Base-by-base conservation (phyloP, 1,140 invertebrate species). In the Oscheius sp. region DNA sequence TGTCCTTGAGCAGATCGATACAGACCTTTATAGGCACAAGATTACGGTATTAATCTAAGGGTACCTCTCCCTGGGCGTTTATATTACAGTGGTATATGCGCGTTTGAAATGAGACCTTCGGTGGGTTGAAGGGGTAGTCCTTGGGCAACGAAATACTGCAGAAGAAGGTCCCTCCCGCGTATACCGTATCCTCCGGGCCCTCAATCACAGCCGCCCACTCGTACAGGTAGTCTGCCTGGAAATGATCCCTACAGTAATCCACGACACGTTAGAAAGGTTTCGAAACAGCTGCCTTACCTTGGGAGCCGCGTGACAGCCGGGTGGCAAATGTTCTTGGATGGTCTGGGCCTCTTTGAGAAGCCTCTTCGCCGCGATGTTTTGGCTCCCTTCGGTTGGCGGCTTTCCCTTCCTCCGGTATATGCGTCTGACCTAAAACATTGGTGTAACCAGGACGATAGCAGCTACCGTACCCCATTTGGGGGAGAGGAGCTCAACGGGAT, bases 191-290 rank as follows among this genome's bases (percentile, higher is more conserved):
- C 29, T 85, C 85, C 62, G 95, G 94, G 10, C 95, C 95, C 62
- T 97, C 86, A 79, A 98, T 97, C 29, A 93, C 97, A 0, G 94
- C 95, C 0, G 95, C 93, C 95, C 95, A 98, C 87, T 97, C 94
- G 85, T 95, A 97, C 49, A 97, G 88, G 87, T 97, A 96, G 85
- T 97, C 94, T 32, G 93, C 93, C n/a, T n/a, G n/a, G n/a, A n/a
- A n/a, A n/a, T n/a, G n/a, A n/a, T n/a, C n/a, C n/a, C n/a, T n/a
- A n/a, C n/a, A n/a, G n/a, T n/a, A n/a, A n/a, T n/a, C n/a, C n/a
- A n/a, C n/a, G n/a, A n/a, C n/a, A n/a, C n/a, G n/a, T n/a, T n/a
- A n/a, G n/a, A n/a, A n/a, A n/a, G n/a, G n/a, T n/a, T n/a, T n/a
- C n/a, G n/a, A n/a, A n/a, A n/a, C n/a, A n/a, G n/a, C n/a, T n/a